Evolutionary conservation across 2,113 vertebrate species (phyloP).

Genomic region (Balaeniceps rex): DNA sequence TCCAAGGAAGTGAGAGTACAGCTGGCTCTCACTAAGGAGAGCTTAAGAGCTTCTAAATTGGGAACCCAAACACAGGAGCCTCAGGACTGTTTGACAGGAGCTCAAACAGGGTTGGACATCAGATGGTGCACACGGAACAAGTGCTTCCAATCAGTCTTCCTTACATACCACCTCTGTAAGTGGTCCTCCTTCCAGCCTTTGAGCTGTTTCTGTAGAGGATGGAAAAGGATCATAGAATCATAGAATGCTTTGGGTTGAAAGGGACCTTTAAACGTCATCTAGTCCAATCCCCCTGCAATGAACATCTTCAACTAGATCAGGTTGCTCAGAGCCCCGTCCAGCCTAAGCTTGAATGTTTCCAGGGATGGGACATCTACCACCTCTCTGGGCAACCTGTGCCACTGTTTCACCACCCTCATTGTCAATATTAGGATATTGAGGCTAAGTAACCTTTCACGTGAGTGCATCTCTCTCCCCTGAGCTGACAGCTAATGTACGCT

Average conservation of each 20-base stretch:
- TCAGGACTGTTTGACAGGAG: neutral
- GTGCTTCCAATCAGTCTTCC: neutral
- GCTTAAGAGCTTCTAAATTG: neutral
- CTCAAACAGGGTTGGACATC: neutral
- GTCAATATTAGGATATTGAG: neutral
- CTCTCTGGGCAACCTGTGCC: neutral
- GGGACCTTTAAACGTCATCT: neutral
- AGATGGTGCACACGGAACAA: neutral
- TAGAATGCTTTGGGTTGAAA: neutral
- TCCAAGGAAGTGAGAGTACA: neutral
- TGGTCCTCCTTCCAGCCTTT: neutral
- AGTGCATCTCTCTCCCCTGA: neutral
- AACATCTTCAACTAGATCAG: neutral
- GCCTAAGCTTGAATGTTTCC: neutral
- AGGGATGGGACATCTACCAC: neutral
- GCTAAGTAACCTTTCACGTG: neutral
- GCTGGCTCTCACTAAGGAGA: neutral
- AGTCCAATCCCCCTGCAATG: neutral
- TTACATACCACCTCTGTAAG: neutral
- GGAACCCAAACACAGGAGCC: neutral
- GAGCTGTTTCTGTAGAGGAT: neutral
- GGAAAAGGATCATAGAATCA: neutral
- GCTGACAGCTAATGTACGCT: neutral
- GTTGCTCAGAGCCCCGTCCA: neutral
- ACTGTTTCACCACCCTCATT: neutral